Base-by-base conservation (phyloP, 2,888 invertebrate genomes). In the Eupithecia pulchellata region DNA sequence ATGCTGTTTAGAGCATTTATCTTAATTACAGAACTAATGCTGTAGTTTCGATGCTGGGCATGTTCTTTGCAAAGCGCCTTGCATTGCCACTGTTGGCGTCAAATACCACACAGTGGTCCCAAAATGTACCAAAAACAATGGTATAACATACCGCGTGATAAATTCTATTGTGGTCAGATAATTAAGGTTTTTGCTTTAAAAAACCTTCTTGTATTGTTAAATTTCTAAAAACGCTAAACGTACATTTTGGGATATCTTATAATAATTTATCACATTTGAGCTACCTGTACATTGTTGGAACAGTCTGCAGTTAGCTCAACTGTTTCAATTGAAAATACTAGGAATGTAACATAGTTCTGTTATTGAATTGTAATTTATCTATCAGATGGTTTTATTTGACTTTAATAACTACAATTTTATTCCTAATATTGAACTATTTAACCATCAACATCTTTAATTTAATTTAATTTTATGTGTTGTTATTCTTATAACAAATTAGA, bases 21-120 rank as follows among this genome's bases (percentile, higher is more conserved):
- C 93, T 93, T 93, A 93, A 93, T 92, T 91, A 91, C 86, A 71
- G 81, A 85, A 81, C 86, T 91, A 92, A 93, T 90, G 84, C 82
- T 82, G 84, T 84, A 84, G 89, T 93, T 93, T 89, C 86, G 89
- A 93, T 92, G 91, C 93, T 85, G 86, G 84, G 81, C 81, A 84
- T 81, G 76, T 80, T 82, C 75, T 82, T 84, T 84, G 80, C 85
- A 83, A 93, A 92, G 91, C 90, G 91, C 87, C 91, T 91, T 79
- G 84, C 82, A 84, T 88, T 87, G 89, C 90, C 92, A 90, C 91
- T 87, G 89, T 85, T 86, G 89, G 93, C 88, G 93, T 87, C 88
- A 93, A 92, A 92, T 92, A 90, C 90, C 87, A 82, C 88, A 79
- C 78, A 79, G 82, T 91, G 87, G 86, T 86, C 87, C 77, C 75